Base-by-base conservation (phyloP, 2,113 vertebrate species). In the Silurus glanis region DNA sequence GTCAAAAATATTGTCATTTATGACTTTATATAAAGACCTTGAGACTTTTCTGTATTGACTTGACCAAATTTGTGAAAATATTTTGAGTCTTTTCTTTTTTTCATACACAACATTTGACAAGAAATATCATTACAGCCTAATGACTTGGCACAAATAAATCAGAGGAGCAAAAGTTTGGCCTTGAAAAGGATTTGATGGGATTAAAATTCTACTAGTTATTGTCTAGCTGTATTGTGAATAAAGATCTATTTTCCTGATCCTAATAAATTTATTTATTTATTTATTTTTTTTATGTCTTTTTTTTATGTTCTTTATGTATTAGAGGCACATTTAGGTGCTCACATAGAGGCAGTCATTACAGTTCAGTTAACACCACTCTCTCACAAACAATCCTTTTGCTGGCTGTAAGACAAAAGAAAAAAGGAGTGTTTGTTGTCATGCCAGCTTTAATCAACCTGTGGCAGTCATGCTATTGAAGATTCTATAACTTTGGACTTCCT, bases 361-460 rank as follows among this genome's bases (percentile, higher is more conserved):
- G 19, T 28, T 74, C 71, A 74, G 37, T 75, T 84, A 55, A 64
- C 25, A 82, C 61, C 66, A n/a, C 55, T 23, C 14, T 51, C 16
- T 58, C 58, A 72, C 64, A 72, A 61, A 62, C 6, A 25, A 59
- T 78, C 13, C 45, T 51, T 51, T 61, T 81, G 61, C 64, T 82
- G 53, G 62, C 45, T 59, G 21, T 17, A 71, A 79, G 10, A 72
- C 80, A 82, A 47, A 71, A 67, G n/a, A n/a, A 71, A 62, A 78
- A 76, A 71, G 75, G 2, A 37, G 55, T 74, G 85, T 81, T 49
- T 83, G 87, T 87, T 88, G 82, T 88, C 56, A 25, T 83, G 85
- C 87, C 85, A 59, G 75, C 49, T 83, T 75, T 74, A 75, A 84
- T 89, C 82, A 88, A 72, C 25, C 80, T 59, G 88, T 85, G 83